Percentiles rank a stretch among this genome's conserved stretches.
These are phyloP conservation scores for Limanda limanda DNA, from an alignment of 2,113 vertebrate genomes.

Conservation along the genomic window DNA sequence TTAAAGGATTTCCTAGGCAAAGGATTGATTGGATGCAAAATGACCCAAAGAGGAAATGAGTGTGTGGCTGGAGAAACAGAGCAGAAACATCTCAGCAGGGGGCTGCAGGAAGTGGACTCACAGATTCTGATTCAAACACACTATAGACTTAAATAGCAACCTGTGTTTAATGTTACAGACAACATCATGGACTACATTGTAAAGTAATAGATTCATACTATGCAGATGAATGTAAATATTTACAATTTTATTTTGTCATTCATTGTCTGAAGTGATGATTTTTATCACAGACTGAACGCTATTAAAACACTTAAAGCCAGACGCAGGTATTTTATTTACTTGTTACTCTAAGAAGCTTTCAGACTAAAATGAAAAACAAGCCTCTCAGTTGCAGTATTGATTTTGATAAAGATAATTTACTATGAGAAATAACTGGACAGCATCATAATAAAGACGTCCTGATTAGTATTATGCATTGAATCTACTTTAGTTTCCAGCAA, in stretches of 20 bases:
- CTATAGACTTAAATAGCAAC: too few species aligned
- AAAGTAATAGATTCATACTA: too few species aligned
- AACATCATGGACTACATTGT: not conserved
- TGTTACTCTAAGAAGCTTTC: not conserved
- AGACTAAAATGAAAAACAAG: not conserved
- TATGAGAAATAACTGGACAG: not conserved
- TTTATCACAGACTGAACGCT: not conserved
- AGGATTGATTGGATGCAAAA: conserved; percentile 24
- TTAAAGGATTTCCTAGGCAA: conserved; percentile 28
- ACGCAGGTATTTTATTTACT: not conserved
- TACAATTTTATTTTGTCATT: too few species aligned
- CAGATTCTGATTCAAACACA: not conserved
- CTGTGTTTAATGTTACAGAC: too few species aligned
- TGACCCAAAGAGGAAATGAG: conserved; percentile 13
- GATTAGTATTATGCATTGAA: not conserved
- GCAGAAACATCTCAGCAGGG: conserved; percentile 12
- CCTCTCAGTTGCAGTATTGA: not conserved
- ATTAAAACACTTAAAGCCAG: not conserved
- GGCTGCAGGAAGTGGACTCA: not conserved
- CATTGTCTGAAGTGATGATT: too few species aligned
- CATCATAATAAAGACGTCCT: too few species aligned
- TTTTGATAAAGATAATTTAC: not conserved
- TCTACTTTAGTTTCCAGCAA: not conserved
- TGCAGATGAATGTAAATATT: too few species aligned
- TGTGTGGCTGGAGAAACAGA: not conserved